Base-by-base conservation (phyloP, 2,888 invertebrate genomes). In the Drosophila conformis region DNA sequence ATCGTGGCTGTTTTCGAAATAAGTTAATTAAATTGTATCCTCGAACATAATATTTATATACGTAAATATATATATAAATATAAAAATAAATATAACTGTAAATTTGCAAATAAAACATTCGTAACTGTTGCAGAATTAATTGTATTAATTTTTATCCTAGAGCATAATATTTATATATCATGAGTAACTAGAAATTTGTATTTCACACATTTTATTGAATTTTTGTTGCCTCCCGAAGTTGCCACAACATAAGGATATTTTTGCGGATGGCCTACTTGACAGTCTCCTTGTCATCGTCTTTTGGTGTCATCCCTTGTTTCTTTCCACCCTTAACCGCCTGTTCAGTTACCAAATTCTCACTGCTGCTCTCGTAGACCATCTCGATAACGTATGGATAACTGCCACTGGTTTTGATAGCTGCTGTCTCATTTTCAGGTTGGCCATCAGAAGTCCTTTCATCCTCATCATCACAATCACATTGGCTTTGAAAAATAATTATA, bases 361-460 rank as follows among this genome's bases (percentile, higher is more conserved):
- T 46, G 65, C 42, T 64, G 36, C 27, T 57, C 8, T 72, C 73
- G 1, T 48, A 21, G 1, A 53, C 46, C 46, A 60, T 61, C 15
- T 72, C 69, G 13, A 69, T 72, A 10, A 69, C 63, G 46, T 53
- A 73, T 35, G 73, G 73, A 53, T 69, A 69, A 48, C 63, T 61
- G 18, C 21, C 27, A 13, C 25, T 40, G 11, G 73, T 38, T 15
- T 33, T 38, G 8, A 53, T 38, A 21, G 18, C 33, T 10, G 46
- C 2, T 21, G 15, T 15, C 21, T 18, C 38, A 2, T 1, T 27
- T 25, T 33, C 42, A 29, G 11, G 15, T 11, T 21, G 11, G 7
- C 11, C 15, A 4, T 52, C 27, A 21, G n/a, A 31, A 13, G 13
- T 10, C 21, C 3, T 13, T 42, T 4, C 4, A 27, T 36, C 31